Percentiles rank a stretch among this genome's conserved stretches.
Evolutionary conservation across 2,888 invertebrate species (phyloP).

Genomic region (Acleris sparsana): DNA sequence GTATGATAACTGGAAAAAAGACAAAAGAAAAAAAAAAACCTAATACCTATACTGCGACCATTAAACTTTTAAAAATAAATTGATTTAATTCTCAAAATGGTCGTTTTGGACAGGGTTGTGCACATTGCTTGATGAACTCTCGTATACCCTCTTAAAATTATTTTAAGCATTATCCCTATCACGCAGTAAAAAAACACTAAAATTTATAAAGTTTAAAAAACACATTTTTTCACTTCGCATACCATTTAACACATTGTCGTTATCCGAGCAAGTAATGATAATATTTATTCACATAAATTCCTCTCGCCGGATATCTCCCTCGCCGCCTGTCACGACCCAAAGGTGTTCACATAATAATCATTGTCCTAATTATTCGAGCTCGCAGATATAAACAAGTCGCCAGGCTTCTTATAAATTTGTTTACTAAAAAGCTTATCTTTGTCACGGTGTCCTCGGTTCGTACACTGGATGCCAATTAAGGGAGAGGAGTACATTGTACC

Average conservation of each 20-base stretch:
- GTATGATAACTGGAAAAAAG: too few relatives aligned
- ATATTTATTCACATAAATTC: constrained; percentile 30
- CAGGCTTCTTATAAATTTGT: constrained; percentile 25
- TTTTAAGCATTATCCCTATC: too few relatives aligned
- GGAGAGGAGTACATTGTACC: constrained; percentile 8
- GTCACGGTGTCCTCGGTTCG: constrained; percentile 20
- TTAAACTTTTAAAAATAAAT: too few relatives aligned
- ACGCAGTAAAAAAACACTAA: too few relatives aligned
- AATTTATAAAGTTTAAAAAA: too few relatives aligned
- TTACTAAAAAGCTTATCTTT: constrained; percentile 21
- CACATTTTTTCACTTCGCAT: neutral
- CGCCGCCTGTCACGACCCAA: constrained; percentile 23
- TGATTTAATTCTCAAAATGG: too few relatives aligned
- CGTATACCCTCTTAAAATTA: too few relatives aligned
- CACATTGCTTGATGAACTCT: too few relatives aligned
- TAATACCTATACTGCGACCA: too few relatives aligned
- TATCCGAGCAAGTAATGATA: constrained; percentile 16
- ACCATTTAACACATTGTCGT: constrained; percentile 1
- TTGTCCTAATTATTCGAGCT: constrained; percentile 26
- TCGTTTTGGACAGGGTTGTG: too few relatives aligned
- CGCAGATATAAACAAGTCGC: constrained; percentile 29
- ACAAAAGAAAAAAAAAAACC: too few relatives aligned
- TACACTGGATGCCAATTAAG: constrained; percentile 47
- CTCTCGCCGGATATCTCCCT: constrained; percentile 21
- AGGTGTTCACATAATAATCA: constrained; percentile 36